Conservation (phyloP, 2,113 vertebrate genomes). For the Larimichthys polyactis region DNA sequence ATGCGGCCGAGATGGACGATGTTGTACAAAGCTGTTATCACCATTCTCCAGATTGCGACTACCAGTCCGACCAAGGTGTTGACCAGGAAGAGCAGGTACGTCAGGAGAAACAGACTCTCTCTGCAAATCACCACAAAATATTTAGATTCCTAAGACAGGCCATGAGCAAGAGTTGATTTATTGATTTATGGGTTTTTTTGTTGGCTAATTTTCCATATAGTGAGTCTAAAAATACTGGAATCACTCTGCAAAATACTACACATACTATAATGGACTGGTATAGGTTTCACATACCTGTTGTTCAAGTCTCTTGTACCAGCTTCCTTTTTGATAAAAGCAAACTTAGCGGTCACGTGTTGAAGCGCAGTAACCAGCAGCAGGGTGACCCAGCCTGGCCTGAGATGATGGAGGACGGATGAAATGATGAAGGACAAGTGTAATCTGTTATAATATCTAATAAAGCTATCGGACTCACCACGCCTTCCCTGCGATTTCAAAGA, state of each 20-base stretch:
- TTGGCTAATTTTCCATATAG: too few species aligned
- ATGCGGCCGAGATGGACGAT: conserved; percentile 88
- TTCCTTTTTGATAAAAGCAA: conserved; percentile 86
- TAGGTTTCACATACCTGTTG: conserved; percentile 72
- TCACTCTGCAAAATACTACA: not conserved
- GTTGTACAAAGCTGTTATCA: conserved; percentile 89
- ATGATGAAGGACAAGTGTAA: not conserved
- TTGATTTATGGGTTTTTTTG: too few species aligned
- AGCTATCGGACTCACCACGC: conserved; percentile 86
- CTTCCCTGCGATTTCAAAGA: conserved; percentile 83
- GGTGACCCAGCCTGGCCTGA: conserved; percentile 92
- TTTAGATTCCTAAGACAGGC: not conserved
- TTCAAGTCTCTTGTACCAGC: conserved; percentile 77
- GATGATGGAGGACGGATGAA: not conserved
- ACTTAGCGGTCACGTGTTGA: conserved; percentile 87
- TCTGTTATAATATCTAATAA: not conserved
- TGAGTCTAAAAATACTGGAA: too few species aligned
- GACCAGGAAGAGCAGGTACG: conserved; percentile 90
- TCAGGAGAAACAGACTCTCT: conserved; percentile 83
- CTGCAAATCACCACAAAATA: conserved; percentile 64
- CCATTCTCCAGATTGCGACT: conserved; percentile 83
- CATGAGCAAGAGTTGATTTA: too few species aligned
- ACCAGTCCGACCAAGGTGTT: conserved; percentile 86
- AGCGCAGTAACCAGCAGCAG: conserved; percentile 79
- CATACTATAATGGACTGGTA: not conserved